Evolutionary conservation across 2,113 vertebrate genomes (phyloP).

Genomic region (Trogon melanurus): DNA sequence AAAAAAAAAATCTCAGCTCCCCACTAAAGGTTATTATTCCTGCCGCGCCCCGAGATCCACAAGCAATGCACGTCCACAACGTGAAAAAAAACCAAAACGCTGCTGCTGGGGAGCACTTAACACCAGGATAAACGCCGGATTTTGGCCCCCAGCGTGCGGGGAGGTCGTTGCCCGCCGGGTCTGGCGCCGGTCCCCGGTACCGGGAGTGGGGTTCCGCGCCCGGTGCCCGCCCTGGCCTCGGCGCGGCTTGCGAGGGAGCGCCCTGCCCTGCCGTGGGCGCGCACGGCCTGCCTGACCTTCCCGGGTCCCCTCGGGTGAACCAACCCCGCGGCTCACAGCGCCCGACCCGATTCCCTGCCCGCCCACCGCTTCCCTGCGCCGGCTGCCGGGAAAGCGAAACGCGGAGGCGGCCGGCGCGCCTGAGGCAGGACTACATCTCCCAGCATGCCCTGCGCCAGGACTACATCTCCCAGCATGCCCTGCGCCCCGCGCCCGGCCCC

Average conservation of each 20-base stretch:
- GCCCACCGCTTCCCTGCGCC: too few species aligned
- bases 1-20: not conserved
- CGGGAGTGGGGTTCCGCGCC: rapidly evolving
- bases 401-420: rapidly evolving
- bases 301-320: too few species aligned
- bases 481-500: too few species aligned
- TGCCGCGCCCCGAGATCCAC: not conserved
- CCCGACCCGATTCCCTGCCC: too few species aligned
- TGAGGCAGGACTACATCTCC: not conserved
- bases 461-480: not conserved
- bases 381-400: too few species aligned
- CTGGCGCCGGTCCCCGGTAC: rapidly evolving
- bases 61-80: rapidly evolving
- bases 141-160: too few species aligned
- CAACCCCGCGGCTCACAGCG: too few species aligned
- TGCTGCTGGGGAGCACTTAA: not conserved
- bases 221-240: not conserved
- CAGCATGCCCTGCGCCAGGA: not conserved
- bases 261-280: rapidly evolving
- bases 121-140: rapidly evolving
- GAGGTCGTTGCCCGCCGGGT: rapidly evolving
- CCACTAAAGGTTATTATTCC: not conserved
- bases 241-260: too few species aligned
- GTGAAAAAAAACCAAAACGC: too few species aligned
- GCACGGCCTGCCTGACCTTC: not conserved